phyloP scores from a whole-genome alignment of 1,140 invertebrate species.

The Eufriesea mexicana region DNA sequence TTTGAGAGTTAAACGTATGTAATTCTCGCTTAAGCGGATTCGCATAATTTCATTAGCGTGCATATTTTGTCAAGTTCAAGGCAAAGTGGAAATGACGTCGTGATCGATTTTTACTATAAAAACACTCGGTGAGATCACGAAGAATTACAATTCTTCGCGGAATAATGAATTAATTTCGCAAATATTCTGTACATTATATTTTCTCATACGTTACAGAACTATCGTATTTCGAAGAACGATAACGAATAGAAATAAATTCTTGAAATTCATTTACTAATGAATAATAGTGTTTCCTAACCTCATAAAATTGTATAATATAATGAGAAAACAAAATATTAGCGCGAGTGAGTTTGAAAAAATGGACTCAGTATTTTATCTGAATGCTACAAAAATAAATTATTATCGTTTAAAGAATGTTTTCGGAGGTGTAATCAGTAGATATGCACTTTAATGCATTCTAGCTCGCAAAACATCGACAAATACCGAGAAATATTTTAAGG shows the following conservation, averaged over 20 bases:
- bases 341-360: not conserved
- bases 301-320: too few relatives aligned
- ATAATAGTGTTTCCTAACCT: too few relatives aligned
- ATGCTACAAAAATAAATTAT: not conserved
- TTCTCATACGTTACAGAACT: too few relatives aligned
- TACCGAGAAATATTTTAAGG: conserved; percentile 19
- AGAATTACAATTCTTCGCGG: too few relatives aligned
- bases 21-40: not conserved
- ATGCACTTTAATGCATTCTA: not conserved
- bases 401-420: not conserved
- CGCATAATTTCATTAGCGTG: not conserved
- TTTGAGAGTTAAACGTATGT: not conserved
- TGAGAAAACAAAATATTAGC: too few relatives aligned
- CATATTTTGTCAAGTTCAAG: not conserved
- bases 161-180: too few relatives aligned
- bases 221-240: too few relatives aligned
- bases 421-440: not conserved
- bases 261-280: too few relatives aligned
- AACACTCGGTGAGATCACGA: not conserved
- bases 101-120: not conserved
- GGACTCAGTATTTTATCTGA: not conserved
- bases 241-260: too few relatives aligned
- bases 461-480: conserved; percentile 33
- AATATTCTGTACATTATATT: too few relatives aligned
- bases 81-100: conserved; percentile 3